These are phyloP conservation scores for Drosophila yakuba DNA, from an alignment of 1,140 invertebrate species.

Conservation along the genomic window DNA sequence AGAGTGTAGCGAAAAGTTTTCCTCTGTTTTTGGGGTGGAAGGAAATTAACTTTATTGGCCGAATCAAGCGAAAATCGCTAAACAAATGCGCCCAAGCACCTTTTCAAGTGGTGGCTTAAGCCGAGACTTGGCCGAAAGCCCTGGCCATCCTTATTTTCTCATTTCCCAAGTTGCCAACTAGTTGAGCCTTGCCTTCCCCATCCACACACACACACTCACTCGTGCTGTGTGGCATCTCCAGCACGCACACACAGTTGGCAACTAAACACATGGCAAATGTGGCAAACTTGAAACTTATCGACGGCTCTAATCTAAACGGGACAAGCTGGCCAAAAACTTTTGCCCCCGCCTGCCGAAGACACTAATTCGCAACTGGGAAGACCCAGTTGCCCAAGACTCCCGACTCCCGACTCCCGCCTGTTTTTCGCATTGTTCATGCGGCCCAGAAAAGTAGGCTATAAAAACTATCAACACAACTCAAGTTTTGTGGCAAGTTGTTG, in stretches of 20 bases:
- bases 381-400: background rate
- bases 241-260: constrained; percentile 39
- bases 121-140: background rate
- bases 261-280: constrained; percentile 76
- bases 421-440: constrained; percentile 27
- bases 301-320: constrained; percentile 76
- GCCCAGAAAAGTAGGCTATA: constrained; percentile 75
- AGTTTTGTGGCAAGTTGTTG: constrained; percentile 61
- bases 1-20: constrained; percentile 40
- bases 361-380: constrained; percentile 65
- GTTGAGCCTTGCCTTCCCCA: constrained; percentile 51
- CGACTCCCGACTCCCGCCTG: background rate
- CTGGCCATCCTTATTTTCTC: constrained; percentile 3
- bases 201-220: constrained; percentile 1
- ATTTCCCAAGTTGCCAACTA: constrained; percentile 67
- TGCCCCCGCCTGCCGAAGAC: constrained; percentile 47
- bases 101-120: constrained; percentile 64
- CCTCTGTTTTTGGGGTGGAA: constrained; percentile 21
- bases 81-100: constrained; percentile 77
- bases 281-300: constrained; percentile 75
- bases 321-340: constrained; percentile 69
- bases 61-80: constrained; percentile 81
- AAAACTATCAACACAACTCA: constrained; percentile 80
- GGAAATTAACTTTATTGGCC: constrained; percentile 79
- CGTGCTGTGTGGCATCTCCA: constrained; percentile 1